These are phyloP conservation scores for Microctonus brassicae DNA, from an alignment of 2,888 invertebrate species.

Conservation along the genomic window DNA sequence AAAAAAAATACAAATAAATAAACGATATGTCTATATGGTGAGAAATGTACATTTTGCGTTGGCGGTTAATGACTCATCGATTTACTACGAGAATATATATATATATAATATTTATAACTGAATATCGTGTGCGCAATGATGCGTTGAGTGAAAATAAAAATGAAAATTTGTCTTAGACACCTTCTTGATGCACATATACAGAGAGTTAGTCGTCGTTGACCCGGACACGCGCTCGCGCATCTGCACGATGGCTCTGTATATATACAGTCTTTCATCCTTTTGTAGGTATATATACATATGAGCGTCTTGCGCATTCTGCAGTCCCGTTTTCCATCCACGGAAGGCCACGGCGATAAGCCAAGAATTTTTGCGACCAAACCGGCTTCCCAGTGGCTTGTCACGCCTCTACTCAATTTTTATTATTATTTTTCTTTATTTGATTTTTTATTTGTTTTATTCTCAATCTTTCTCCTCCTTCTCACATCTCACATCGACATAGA, in stretches of 20 bases:
- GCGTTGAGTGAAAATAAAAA: constrained; percentile 17
- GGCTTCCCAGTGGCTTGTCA: constrained; percentile 35
- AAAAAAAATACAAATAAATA: not conserved
- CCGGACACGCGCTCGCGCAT: constrained; percentile 33
- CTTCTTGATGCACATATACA: not conserved
- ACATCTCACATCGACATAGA: constrained; percentile 30
- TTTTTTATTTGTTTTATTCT: not conserved
- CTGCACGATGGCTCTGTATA: not conserved
- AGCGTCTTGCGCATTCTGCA: constrained; percentile 2
- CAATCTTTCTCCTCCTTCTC: not conserved
- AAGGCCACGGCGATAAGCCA: constrained; percentile 34
- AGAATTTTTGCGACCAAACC: constrained; percentile 37
- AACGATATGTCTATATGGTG: not conserved
- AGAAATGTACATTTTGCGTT: not conserved
- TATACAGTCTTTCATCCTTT: not conserved
- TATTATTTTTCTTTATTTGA: not conserved
- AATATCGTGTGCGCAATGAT: constrained; percentile 9
- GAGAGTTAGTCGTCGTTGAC: constrained; percentile 9
- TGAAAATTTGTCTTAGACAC: constrained; percentile 29
- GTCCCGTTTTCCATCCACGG: constrained; percentile 33
- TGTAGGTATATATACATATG: not conserved
- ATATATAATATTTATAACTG: not conserved
- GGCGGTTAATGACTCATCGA: not conserved
- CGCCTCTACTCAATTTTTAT: constrained; percentile 25
- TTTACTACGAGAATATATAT: not conserved